Base-by-base conservation (phyloP, 2,113 vertebrate species). In the Equus przewalskii region DNA sequence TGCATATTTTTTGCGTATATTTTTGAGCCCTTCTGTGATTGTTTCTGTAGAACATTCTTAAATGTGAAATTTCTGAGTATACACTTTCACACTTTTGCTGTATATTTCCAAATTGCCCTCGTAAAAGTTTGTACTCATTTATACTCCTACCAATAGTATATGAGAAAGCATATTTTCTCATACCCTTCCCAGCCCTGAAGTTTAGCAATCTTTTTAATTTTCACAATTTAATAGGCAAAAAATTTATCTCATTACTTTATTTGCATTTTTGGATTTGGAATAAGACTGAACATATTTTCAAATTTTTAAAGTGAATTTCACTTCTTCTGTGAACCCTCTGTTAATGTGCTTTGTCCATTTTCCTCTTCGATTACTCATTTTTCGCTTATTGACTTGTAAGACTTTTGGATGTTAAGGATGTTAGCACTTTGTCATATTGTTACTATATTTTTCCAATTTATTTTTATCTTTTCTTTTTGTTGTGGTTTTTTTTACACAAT, bases 401-500 rank as follows among this genome's bases (percentile, higher is more conserved):
- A 62, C 18, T 75, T 83, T 76, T 56, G 30, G n/a, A 18, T 58
- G 7, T 19, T 67, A 79, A 72, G 12, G 16, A 58, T 58, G 41
- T 69, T 36, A 73, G 3, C 9, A 70, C 1, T 78, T 82, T 70
- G 30, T n/a, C 7, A 24, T 58, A 51, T 18, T 78, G 26, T 80
- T 51, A 51, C 30, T 80, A 18, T 46, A 30, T 24, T 93, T 82
- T 72, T 82, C 26, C 16, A 82, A 24, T 41, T 87, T 72, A 76
- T 87, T 94, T 91, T 89, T 85, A 54, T 56, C 56, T 84, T 90
- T 36, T 56, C 56, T 81, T 75, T 67, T 81, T 82, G n/a, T 49
- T 41, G 56, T 51, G 64, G 9, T 69, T 54, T 76, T 90, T 64
- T 46, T 78, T 82, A 70, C 54, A 33, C 19, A 89, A 28, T 44